Conservation (phyloP, 2,888 invertebrate species). For the Platerodrilus igneus region DNA sequence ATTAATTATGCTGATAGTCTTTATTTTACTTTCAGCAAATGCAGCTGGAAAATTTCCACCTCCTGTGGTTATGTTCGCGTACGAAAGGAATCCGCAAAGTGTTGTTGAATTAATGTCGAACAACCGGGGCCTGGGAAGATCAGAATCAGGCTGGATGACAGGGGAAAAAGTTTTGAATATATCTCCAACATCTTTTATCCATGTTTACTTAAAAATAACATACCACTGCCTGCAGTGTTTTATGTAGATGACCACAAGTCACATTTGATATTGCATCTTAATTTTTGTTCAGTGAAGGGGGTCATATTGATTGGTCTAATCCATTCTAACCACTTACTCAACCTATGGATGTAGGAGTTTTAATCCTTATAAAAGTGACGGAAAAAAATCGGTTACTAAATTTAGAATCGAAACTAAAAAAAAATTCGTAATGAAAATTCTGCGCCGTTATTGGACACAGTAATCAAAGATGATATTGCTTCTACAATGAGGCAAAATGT, state of each 20-base stretch:
- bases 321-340: slow-evolving; percentile 8
- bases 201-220: slow-evolving; percentile 23
- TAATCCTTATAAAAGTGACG: slow-evolving; percentile 6
- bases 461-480: slow-evolving; percentile 7
- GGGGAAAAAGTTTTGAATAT: slow-evolving; percentile 36
- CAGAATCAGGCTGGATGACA: slow-evolving; percentile 38
- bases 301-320: slow-evolving; percentile 8
- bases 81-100: slow-evolving; percentile 28
- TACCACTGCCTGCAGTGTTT: neutral
- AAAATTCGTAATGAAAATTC: slow-evolving; percentile 13
- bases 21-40: slow-evolving; percentile 26
- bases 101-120: slow-evolving; percentile 9
- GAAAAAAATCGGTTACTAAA: slow-evolving; percentile 10
- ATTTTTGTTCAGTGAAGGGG: slow-evolving; percentile 10
- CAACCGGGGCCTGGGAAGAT: slow-evolving; percentile 32
- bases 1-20: too few species aligned
- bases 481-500: slow-evolving; percentile 3
- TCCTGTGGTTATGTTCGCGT: slow-evolving; percentile 34
- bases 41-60: slow-evolving; percentile 32
- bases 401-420: slow-evolving; percentile 8
- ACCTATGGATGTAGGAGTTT: slow-evolving; percentile 15
- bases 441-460: slow-evolving; percentile 6
- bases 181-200: slow-evolving; percentile 36
- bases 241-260: slow-evolving; percentile 10
- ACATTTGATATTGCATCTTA: slow-evolving; percentile 11